Percentiles rank a stretch among this genome's conserved stretches.
Conservation (phyloP, 2,113 vertebrate species). For the Promerops cafer region DNA sequence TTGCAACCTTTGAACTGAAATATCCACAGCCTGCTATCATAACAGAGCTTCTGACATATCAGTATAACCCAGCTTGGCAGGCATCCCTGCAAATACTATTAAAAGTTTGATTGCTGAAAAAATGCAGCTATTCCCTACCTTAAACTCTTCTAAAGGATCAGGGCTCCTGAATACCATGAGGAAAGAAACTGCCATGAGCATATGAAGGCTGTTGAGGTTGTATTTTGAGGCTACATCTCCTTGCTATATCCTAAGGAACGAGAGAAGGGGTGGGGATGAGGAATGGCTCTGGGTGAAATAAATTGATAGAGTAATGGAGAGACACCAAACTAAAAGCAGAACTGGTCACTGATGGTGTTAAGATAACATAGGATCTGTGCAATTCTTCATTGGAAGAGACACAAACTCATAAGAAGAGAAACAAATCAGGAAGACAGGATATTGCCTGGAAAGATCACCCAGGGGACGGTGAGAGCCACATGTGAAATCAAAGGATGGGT, state of each 20-base stretch:
- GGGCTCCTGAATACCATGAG: not conserved
- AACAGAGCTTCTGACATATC: slow-evolving; percentile 30
- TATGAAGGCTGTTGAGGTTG: not conserved
- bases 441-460: not conserved
- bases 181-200: not conserved
- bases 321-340: not conserved
- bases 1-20: slow-evolving; percentile 43
- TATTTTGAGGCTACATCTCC: not conserved
- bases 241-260: not conserved
- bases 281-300: not conserved
- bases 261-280: not conserved
- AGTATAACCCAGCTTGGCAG: slow-evolving; percentile 18
- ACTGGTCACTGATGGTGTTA: not conserved
- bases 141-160: not conserved
- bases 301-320: not conserved
- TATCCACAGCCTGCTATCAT: not conserved
- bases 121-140: not conserved
- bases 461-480: not conserved
- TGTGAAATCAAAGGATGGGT: not conserved
- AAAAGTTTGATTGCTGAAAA: slow-evolving; percentile 1
- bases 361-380: not conserved
- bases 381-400: not conserved
- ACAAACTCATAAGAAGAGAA: not conserved
- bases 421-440: not conserved
- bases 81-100: not conserved